Conservation (phyloP, 2,113 vertebrate species). For the Pseudorectes ferrugineus region DNA sequence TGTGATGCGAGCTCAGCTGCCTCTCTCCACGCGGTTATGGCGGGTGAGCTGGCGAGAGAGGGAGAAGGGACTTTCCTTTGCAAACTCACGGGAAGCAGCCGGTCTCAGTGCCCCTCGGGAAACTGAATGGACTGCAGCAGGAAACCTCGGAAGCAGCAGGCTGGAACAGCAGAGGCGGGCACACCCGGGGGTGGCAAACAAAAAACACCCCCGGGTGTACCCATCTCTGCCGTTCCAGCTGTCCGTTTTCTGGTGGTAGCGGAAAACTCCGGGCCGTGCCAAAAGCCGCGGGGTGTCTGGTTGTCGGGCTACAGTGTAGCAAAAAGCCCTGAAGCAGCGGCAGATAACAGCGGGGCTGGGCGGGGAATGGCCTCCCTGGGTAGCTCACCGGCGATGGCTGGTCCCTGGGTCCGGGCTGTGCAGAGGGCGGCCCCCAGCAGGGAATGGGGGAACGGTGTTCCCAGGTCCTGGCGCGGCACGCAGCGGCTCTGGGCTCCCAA, state of each 20-base stretch:
- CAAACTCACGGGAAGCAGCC: neutral
- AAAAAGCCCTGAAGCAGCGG: neutral
- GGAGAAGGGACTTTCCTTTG: neutral
- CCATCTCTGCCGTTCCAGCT: no score
- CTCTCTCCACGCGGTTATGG: neutral
- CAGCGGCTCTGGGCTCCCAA: no score
- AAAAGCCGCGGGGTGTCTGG: neutral
- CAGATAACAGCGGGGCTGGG: neutral
- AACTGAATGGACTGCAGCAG: neutral
- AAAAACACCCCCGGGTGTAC: neutral
- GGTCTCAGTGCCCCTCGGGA: neutral
- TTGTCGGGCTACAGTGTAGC: neutral
- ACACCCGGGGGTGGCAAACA: neutral
- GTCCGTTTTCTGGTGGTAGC: neutral
- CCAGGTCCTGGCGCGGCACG: neutral
- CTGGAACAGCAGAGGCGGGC: neutral
- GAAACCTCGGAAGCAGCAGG: neutral
- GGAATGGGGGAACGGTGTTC: no score
- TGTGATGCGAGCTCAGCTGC: neutral
- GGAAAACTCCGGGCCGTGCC: neutral
- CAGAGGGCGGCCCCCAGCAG: neutral
- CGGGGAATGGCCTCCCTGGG: no score
- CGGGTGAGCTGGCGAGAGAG: fast-evolving
- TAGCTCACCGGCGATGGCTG: neutral
- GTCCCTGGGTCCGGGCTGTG: neutral